A percentile compares a stretch with the other conserved stretches of the same genome.
Evolutionary conservation across 2,113 vertebrate species (phyloP).

Genomic region (Urocitellus parryii): DNA sequence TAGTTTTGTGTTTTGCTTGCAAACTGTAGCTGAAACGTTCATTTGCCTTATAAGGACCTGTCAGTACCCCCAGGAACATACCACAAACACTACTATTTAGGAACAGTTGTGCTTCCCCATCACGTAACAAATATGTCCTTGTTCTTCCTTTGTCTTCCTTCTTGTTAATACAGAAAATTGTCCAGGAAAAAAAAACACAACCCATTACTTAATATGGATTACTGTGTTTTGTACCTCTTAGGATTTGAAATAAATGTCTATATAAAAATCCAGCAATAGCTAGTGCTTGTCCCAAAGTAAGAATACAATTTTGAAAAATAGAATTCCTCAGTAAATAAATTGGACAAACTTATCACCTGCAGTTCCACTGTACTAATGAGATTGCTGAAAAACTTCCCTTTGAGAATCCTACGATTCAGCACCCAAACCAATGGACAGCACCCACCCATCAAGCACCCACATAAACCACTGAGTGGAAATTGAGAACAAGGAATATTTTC

Average conservation of each 20-base stretch:
- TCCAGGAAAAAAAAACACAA: slow-evolving; percentile 18
- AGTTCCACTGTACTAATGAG: background rate
- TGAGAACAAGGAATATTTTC: background rate
- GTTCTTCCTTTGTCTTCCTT: slow-evolving; percentile 62
- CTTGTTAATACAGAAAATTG: slow-evolving; percentile 59
- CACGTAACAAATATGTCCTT: slow-evolving; percentile 50
- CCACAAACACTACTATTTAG: slow-evolving; percentile 69
- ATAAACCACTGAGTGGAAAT: background rate
- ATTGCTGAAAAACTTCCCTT: background rate
- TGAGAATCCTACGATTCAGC: slow-evolving; percentile 19
- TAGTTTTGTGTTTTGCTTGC: slow-evolving; percentile 64
- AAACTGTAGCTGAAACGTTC: slow-evolving; percentile 75
- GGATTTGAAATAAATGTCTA: slow-evolving; percentile 56
- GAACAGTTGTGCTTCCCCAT: slow-evolving; percentile 71
- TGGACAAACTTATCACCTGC: background rate
- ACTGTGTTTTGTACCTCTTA: background rate
- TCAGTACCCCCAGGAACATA: slow-evolving; percentile 68
- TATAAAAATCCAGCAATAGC: slow-evolving; percentile 26
- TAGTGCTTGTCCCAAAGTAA: slow-evolving; percentile 12
- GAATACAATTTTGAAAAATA: background rate
- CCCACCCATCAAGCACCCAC: background rate
- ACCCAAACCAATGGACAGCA: background rate
- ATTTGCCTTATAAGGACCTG: slow-evolving; percentile 81
- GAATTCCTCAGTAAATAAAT: background rate
- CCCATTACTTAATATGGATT: slow-evolving; percentile 63